These are phyloP conservation scores for Crotalus helleri DNA, from an alignment of 2,113 vertebrate species.

Conservation along the genomic window DNA sequence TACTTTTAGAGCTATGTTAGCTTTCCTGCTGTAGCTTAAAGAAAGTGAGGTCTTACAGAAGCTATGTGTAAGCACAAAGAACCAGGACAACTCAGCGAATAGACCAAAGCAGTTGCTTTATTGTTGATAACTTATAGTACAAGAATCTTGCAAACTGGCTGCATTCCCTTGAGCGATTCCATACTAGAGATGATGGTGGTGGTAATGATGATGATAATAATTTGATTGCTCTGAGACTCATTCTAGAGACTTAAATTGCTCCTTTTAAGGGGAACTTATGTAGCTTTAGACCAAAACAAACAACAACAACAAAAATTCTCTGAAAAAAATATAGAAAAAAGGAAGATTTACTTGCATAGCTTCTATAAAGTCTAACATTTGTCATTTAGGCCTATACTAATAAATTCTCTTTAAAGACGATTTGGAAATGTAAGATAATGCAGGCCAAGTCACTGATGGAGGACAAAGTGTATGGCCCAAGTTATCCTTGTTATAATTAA, in stretches of 20 bases:
- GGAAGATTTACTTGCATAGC: not conserved
- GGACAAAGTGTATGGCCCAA: not conserved
- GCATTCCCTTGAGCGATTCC: no score
- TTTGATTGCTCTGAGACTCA: not conserved
- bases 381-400: not conserved
- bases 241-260: not conserved
- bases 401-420: not conserved
- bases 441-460: not conserved
- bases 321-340: not conserved
- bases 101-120: no score
- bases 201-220: not conserved
- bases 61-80: not conserved
- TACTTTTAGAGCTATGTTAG: not conserved
- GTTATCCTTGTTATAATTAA: not conserved
- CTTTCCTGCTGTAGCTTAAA: not conserved
- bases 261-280: not conserved
- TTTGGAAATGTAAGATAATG: not conserved
- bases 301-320: not conserved
- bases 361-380: not conserved
- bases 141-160: no score
- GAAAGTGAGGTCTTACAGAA: not conserved
- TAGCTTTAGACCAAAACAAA: not conserved
- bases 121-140: no score
- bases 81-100: no score
- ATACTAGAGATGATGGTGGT: not conserved